Conservation (phyloP, 2,888 invertebrate genomes). For the Conchocele bisecta region DNA sequence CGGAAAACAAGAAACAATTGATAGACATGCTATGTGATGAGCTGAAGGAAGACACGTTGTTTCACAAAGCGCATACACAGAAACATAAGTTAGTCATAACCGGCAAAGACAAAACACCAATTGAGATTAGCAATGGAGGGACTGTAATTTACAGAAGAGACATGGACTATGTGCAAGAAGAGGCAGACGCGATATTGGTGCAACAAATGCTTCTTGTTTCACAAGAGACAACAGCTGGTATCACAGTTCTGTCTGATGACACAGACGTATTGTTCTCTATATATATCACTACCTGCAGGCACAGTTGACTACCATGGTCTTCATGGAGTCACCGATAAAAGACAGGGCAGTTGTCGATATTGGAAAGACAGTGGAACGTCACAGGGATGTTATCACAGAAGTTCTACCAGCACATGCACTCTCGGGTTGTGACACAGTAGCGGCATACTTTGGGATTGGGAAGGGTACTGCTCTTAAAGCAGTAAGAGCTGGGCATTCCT, state of each 20-base stretch:
- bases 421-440: too few relatives aligned
- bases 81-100: neutral
- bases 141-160: neutral
- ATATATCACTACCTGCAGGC: neutral
- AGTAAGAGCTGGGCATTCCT: too few relatives aligned
- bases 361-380: neutral
- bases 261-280: neutral
- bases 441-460: too few relatives aligned
- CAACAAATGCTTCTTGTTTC: constrained; percentile 4
- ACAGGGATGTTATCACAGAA: too few relatives aligned
- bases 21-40: too few relatives aligned
- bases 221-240: neutral
- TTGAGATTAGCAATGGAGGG: neutral
- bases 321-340: constrained; percentile 1
- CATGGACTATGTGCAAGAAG: constrained; percentile 2
- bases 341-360: neutral
- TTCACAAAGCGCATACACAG: neutral
- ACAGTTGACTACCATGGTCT: neutral
- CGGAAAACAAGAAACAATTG: too few relatives aligned
- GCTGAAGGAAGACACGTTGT: neutral
- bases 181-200: constrained; percentile 2
- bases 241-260: neutral
- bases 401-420: too few relatives aligned
- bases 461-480: too few relatives aligned
- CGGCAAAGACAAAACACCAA: neutral